Evolutionary conservation across 1,140 invertebrate genomes (phyloP).

Genomic region (Mactra quadrangularis): DNA sequence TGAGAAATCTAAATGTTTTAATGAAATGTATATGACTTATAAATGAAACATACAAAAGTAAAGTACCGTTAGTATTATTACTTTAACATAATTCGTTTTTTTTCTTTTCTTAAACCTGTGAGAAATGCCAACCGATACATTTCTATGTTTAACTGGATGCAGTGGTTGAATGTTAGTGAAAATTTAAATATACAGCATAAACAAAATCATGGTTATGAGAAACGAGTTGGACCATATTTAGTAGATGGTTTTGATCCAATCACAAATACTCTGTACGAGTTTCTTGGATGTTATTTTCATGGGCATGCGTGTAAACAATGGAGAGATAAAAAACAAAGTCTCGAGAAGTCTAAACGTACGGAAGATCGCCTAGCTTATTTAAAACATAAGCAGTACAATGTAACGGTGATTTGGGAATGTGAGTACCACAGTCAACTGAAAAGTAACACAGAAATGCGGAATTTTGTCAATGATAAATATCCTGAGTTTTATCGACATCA

Average conservation of each 20-base stretch:
- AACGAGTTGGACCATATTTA: background rate
- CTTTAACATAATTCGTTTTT: no score
- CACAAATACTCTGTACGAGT: background rate
- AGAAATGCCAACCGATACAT: conserved; percentile 16
- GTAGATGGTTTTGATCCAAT: background rate
- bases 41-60: no score
- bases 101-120: no score
- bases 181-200: background rate
- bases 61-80: no score
- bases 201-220: background rate
- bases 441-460: background rate
- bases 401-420: conserved; percentile 50
- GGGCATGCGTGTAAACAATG: background rate
- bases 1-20: no score
- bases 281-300: background rate
- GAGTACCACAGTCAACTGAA: conserved; percentile 6
- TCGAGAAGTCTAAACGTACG: background rate
- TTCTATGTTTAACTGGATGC: background rate
- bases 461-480: conserved; percentile 4
- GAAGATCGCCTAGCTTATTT: background rate
- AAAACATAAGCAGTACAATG: background rate
- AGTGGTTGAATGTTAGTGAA: background rate
- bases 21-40: no score
- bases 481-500: conserved; percentile 14
- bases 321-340: background rate